Evolutionary conservation across 2,113 vertebrate species (phyloP), one percentile per base, ranked within the genome.

Genomic region (Micronycteris hirsuta): DNA sequence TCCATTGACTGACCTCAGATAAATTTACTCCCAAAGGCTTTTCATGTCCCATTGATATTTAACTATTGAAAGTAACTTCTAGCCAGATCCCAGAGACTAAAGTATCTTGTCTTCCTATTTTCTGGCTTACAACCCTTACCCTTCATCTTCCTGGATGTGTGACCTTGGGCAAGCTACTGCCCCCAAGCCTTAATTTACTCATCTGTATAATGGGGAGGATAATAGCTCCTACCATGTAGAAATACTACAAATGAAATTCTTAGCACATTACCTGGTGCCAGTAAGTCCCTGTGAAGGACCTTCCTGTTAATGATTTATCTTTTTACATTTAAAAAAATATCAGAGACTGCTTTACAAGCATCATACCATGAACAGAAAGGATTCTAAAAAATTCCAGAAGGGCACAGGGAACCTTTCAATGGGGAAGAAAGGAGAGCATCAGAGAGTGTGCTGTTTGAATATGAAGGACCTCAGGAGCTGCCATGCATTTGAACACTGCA

Each of bases 341-440:
- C 41, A 33, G 43, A 36, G 5, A 31, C 36, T 54, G 26, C 17
- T 20, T 90, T 63, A 52, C 52, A 31, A 41, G 4, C 3, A 38
- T 52, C 15, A 17, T 3, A 38, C 14, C 38, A 33, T 47, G 41
- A 85, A 49, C 31, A 24, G 12, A 33, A 38, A 83, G 67, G 31
- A 54, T 82, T 84, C 80, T 70, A 58, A 58, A 92, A 86, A 67
- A 24, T 56, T 91, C 56, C n/a, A 56, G 41, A 86, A 91, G 10
- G 14, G 9, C 38, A 11, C 26, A 19, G 45, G 43, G 47, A 68
- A 82, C 38, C 17, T 76, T 36, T 31, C 58, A 58, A 36, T 26
- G 33, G 22, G n/a, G 13, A 58, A 36, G 16, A 45, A 17, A 89
- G 13, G 22, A 8, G 31, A 41, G 24, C n/a, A 13, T 10, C 49